phyloP scores from a whole-genome alignment of 2,888 invertebrate genomes.

The Eumacrocentrus americanus region DNA sequence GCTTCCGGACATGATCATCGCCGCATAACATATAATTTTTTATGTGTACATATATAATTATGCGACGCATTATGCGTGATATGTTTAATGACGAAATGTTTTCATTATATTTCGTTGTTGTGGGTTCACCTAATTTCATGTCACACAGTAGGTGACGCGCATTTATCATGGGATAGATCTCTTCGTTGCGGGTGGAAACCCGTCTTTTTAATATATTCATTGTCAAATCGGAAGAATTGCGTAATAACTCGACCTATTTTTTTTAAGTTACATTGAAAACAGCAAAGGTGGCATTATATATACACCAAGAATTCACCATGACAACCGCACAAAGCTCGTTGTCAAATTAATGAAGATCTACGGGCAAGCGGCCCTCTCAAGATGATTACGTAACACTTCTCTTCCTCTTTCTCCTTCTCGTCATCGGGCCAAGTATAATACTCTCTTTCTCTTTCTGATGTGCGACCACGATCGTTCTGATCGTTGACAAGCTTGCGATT shows the following conservation, averaged over 20 bases:
- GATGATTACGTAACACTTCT: constrained; percentile 25
- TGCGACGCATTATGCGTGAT: neutral
- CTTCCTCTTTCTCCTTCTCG: constrained; percentile 4
- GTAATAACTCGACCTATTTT: constrained; percentile 19
- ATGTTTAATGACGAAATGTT: neutral
- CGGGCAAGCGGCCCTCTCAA: constrained; percentile 26
- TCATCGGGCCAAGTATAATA: neutral
- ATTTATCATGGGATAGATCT: constrained; percentile 18
- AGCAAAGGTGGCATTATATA: constrained; percentile 14
- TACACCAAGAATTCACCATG: constrained; percentile 20
- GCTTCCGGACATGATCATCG: neutral
- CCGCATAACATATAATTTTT: neutral
- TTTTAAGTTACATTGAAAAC: neutral
- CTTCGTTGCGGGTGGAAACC: constrained; percentile 3
- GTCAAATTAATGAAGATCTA: constrained; percentile 44
- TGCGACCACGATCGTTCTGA: too few species aligned
- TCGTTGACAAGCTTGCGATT: constrained; percentile 11
- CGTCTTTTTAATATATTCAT: constrained; percentile 13
- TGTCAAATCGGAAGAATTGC: constrained; percentile 20
- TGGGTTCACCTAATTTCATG: too few species aligned
- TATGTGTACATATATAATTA: neutral
- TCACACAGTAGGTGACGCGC: too few species aligned
- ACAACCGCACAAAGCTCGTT: constrained; percentile 28
- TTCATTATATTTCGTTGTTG: neutral
- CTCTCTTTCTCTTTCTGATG: constrained; percentile 3